Evolutionary conservation across 1,140 invertebrate genomes (phyloP).

Genomic region (Drosophila grimshawi): DNA sequence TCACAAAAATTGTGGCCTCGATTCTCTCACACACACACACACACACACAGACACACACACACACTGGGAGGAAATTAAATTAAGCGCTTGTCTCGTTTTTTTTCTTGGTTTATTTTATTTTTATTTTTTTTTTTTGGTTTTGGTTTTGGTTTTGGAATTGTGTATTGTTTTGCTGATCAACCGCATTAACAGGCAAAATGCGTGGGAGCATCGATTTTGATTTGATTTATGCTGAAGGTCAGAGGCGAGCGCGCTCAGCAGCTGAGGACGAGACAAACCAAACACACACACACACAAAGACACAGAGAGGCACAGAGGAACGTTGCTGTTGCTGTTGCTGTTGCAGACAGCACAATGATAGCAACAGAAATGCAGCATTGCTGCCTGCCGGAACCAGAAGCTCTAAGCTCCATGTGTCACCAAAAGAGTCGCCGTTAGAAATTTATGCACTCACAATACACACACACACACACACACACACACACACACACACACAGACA

Average conservation of each 20-base stretch:
- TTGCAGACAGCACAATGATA: conserved; percentile 17
- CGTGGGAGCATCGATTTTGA: conserved; percentile 80
- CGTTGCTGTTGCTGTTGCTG: conserved; percentile 12
- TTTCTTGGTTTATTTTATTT: conserved; percentile 23
- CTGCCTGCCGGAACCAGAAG: conserved; percentile 44
- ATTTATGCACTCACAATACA: not conserved
- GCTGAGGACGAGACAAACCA: not conserved
- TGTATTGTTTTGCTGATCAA: conserved; percentile 41
- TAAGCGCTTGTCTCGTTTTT: conserved; percentile 66
- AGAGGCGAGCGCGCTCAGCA: conserved; percentile 11
- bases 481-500: conserved; percentile 10
- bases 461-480: conserved; percentile 9
- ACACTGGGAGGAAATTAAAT: conserved; percentile 75
- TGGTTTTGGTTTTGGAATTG: conserved; percentile 26
- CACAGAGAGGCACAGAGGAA: not conserved
- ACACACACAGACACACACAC: too few relatives aligned
- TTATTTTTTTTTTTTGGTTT: not conserved
- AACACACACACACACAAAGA: not conserved
- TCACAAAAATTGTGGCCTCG: conserved; percentile 54
- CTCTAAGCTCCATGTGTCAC: conserved; percentile 28
- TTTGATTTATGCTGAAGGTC: conserved; percentile 54
- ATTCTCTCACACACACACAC: not conserved
- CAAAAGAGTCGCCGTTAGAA: conserved; percentile 21
- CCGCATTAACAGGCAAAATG: conserved; percentile 52
- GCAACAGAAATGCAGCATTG: conserved; percentile 9